Evolutionary conservation across 2,113 vertebrate species (phyloP).

Genomic region (Dromaius novaehollandiae): DNA sequence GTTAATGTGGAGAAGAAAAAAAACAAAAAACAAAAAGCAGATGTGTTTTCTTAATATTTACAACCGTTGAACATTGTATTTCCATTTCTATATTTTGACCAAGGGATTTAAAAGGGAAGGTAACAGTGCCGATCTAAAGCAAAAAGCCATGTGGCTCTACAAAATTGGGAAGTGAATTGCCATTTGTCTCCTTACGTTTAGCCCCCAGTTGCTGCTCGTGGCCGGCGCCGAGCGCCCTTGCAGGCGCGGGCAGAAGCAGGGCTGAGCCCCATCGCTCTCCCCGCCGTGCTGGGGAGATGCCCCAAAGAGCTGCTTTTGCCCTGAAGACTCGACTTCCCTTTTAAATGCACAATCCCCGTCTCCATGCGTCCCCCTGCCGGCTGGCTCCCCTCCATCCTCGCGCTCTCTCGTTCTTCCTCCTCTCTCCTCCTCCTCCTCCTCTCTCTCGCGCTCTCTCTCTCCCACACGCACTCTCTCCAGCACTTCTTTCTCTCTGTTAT

Average conservation of each 20-base stretch:
- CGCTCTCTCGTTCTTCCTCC: conserved; percentile 16
- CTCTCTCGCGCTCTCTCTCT: neutral
- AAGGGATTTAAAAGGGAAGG: conserved; percentile 84
- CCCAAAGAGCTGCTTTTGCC: neutral
- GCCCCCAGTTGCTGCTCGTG: neutral
- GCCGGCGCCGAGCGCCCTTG: neutral
- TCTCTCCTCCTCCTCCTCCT: neutral
- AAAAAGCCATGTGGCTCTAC: neutral
- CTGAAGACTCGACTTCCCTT: conserved; percentile 86
- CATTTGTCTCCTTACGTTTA: neutral
- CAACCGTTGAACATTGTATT: conserved; percentile 45
- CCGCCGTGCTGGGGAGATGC: neutral
- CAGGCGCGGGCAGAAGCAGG: neutral
- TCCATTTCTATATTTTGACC: conserved; percentile 53
- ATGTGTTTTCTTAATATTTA: conserved; percentile 71
- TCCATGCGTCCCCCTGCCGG: conserved; percentile 68
- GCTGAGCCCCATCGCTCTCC: neutral
- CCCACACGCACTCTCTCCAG: neutral
- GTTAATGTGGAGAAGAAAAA: conserved; percentile 73
- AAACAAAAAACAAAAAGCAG: conserved; percentile 28
- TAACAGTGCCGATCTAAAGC: conserved; percentile 22
- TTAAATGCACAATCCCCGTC: conserved; percentile 78
- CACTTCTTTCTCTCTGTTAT: conserved; percentile 19
- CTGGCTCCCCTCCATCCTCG: conserved; percentile 57
- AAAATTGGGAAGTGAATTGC: fast-evolving